Evolutionary conservation across 53 echinoderm and acorn worm genomes (phyloP).

Genomic region (Arbacia lixula): DNA sequence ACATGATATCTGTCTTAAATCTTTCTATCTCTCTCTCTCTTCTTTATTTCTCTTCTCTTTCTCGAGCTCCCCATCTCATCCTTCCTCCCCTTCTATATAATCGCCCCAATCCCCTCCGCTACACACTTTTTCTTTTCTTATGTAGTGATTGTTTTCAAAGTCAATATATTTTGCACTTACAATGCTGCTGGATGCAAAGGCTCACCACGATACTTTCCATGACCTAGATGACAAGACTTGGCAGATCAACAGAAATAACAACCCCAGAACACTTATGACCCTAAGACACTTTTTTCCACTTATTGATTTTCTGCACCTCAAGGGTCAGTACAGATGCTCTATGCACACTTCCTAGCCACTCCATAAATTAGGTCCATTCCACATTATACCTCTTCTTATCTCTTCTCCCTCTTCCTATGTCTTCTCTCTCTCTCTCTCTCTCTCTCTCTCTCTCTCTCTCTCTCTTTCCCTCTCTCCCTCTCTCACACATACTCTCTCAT

Average conservation of each 20-base stretch:
- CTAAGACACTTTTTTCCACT: neutral
- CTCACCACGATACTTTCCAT: too few relatives aligned
- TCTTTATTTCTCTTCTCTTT: too few relatives aligned
- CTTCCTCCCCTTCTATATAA: too few relatives aligned
- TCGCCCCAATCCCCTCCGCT: too few relatives aligned
- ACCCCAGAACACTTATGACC: neutral
- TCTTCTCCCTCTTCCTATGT: neutral
- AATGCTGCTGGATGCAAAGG: too few relatives aligned
- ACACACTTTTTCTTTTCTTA: too few relatives aligned
- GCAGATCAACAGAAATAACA: conserved; percentile 25
- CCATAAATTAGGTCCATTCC: neutral
- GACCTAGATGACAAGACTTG: too few relatives aligned
- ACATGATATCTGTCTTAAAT: too few relatives aligned
- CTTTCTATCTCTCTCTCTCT: too few relatives aligned
- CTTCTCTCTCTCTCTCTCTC: neutral
- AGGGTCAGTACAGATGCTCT: conserved; percentile 22
- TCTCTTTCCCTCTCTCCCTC: neutral
- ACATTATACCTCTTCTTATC: neutral
- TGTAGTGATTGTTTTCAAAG: too few relatives aligned
- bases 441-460: neutral
- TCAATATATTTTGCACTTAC: too few relatives aligned
- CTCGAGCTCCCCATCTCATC: too few relatives aligned
- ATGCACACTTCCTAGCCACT: neutral
- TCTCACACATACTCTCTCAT: neutral
- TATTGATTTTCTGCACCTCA: conserved; percentile 16